These are phyloP conservation scores for Linnaemya vulpina DNA, from an alignment of 2,888 invertebrate genomes.

Conservation along the genomic window DNA sequence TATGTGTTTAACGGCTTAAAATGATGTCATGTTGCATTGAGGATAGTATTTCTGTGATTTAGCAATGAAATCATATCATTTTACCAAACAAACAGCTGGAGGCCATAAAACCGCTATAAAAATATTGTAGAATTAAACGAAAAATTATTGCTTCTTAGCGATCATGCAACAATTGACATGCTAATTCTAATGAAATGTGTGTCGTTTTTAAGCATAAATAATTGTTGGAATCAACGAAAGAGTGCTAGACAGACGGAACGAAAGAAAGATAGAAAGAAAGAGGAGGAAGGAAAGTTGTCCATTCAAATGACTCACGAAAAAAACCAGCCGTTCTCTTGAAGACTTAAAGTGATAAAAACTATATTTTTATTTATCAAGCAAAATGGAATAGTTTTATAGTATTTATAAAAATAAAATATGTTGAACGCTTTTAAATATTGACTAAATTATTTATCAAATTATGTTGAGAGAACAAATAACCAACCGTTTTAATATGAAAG, in stretches of 20 bases:
- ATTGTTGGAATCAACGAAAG: background rate
- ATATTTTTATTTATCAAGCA: background rate
- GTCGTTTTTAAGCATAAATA: conserved; percentile 29
- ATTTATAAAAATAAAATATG: background rate
- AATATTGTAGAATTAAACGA: background rate
- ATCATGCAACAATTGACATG: conserved; percentile 49
- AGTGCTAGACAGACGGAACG: background rate
- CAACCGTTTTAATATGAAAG: no score
- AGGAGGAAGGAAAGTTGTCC: background rate
- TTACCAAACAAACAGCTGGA: conserved; percentile 57
- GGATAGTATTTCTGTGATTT: conserved; percentile 59
- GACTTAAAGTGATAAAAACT: background rate
- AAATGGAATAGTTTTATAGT: background rate
- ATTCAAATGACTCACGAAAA: background rate
- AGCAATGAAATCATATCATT: conserved; percentile 53
- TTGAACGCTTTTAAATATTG: background rate
- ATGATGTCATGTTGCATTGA: conserved; percentile 50
- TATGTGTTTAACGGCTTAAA: conserved; percentile 31
- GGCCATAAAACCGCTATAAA: conserved; percentile 47
- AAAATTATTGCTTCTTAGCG: conserved; percentile 4
- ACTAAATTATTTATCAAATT: background rate
- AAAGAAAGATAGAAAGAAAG: background rate
- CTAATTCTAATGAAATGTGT: conserved; percentile 45
- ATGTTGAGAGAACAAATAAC: no score
- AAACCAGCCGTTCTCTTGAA: background rate